A percentile compares a stretch with the other conserved stretches of the same genome.
phyloP scores from a whole-genome alignment of 2,113 vertebrate genomes.

The Lepus timidus region DNA sequence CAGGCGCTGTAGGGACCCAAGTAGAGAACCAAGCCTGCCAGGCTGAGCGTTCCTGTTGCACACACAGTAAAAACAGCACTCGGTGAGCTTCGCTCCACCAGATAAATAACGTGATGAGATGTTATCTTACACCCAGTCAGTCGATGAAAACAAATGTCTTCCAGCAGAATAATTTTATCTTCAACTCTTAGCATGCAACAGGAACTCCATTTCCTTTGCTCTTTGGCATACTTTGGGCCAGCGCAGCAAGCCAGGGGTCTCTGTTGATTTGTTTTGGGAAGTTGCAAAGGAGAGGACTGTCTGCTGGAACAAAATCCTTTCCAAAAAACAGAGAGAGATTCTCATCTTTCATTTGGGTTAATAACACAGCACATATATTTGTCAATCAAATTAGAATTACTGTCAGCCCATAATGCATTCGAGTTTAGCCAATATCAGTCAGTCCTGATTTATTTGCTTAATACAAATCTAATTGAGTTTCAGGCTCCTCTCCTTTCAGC shows the following conservation, averaged over 20 bases:
- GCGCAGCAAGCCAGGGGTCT: conserved; percentile 64
- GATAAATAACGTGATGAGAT: conserved; percentile 34
- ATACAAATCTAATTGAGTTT: conserved; percentile 92
- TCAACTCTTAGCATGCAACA: conserved; percentile 56
- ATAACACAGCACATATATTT: conserved; percentile 88
- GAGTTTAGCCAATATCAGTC: conserved; percentile 91
- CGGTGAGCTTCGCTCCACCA: not conserved
- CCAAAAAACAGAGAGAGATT: conserved; percentile 81
- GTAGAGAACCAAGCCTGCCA: not conserved
- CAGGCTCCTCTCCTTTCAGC: conserved; percentile 88
- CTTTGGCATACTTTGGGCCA: not conserved
- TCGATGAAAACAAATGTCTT: conserved; percentile 66
- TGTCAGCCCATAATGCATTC: conserved; percentile 88
- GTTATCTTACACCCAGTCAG: conserved; percentile 48
- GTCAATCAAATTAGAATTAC: conserved; percentile 91
- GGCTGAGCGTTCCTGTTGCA: not conserved
- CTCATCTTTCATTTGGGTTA: conserved; percentile 88
- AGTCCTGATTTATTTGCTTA: conserved; percentile 92
- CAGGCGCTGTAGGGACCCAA: not conserved
- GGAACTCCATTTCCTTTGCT: conserved; percentile 68
- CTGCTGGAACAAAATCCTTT: conserved; percentile 68
- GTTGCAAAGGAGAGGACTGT: conserved; percentile 64
- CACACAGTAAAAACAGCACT: not conserved
- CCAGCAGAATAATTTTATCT: conserved; percentile 52
- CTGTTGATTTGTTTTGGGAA: conserved; percentile 56